Evolutionary conservation across 1,140 invertebrate species (phyloP).

Genomic region (Meloidogyne floridensis): DNA sequence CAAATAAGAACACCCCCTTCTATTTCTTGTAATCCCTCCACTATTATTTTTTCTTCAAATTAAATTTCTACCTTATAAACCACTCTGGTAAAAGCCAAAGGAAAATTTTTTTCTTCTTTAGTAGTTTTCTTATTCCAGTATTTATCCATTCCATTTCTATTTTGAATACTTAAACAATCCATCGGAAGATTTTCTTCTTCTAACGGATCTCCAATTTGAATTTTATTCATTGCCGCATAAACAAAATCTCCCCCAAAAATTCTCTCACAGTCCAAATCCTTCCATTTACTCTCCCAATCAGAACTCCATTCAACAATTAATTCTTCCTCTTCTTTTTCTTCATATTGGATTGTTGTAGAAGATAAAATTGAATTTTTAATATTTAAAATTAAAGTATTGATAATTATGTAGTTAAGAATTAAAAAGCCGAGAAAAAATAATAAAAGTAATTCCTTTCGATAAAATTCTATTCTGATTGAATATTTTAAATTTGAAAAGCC

Average conservation of each 20-base stretch:
- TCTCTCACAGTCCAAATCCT: not conserved
- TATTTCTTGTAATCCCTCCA: too few species aligned
- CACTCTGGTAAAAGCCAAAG: constrained; percentile 40
- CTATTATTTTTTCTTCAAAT: not conserved
- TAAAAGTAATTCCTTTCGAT: not conserved
- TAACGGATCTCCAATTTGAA: not conserved
- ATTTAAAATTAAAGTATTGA: not conserved
- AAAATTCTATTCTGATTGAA: not conserved
- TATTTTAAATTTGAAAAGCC: too few species aligned
- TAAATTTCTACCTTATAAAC: constrained; percentile 40
- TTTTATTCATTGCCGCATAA: not conserved
- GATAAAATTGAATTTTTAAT: not conserved
- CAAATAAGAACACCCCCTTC: too few species aligned
- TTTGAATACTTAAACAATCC: constrained; percentile 34
- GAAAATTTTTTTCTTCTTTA: constrained; percentile 43
- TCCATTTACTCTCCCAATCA: not conserved
- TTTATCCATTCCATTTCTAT: constrained; percentile 20
- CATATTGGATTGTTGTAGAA: not conserved
- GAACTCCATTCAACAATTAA: not conserved
- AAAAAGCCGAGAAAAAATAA: not conserved
- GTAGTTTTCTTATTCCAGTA: constrained; percentile 26
- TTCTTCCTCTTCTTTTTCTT: not conserved
- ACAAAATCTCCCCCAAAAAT: not conserved
- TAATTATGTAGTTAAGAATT: not conserved
- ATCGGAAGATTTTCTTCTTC: constrained; percentile 31